These are phyloP conservation scores for Leptoteleia sp. DNA, from an alignment of 1,140 invertebrate species.

Conservation along the genomic window DNA sequence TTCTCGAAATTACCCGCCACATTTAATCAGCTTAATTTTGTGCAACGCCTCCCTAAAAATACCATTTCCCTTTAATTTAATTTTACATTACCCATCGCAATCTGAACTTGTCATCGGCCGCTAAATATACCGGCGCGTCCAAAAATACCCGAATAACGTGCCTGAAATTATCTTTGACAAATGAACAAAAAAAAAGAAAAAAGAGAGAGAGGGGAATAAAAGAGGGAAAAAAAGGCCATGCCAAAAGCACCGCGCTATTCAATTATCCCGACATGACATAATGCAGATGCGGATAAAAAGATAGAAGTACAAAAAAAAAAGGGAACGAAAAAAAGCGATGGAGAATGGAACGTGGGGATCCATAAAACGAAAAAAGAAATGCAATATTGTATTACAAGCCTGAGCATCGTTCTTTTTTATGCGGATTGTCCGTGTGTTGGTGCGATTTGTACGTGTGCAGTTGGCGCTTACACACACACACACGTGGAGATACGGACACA, in stretches of 20 bases:
- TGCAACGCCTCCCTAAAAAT: conserved; percentile 26
- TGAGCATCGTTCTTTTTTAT: conserved; percentile 11
- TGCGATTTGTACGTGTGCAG: conserved; percentile 23
- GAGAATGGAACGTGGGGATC: not conserved
- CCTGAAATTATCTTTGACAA: conserved; percentile 18
- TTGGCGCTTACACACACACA: not conserved
- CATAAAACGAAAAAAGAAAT: conserved; percentile 16
- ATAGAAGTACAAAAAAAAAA: not conserved
- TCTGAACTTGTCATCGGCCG: conserved; percentile 26
- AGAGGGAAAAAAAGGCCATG: conserved; percentile 12
- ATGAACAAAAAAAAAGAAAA: too few relatives aligned
- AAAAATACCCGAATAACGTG: conserved; percentile 17
- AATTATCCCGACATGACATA: conserved; percentile 18
- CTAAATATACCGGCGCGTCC: conserved; percentile 9
- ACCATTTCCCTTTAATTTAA: conserved; percentile 25
- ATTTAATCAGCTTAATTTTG: conserved; percentile 31
- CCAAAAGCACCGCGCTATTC: conserved; percentile 21
- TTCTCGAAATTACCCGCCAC: conserved; percentile 14
- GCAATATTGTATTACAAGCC: conserved; percentile 15
- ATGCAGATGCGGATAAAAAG: conserved; percentile 7
- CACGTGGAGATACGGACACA: conserved; percentile 51
- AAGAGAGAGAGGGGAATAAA: too few relatives aligned
- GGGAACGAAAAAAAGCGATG: not conserved
- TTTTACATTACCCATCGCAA: conserved; percentile 17
- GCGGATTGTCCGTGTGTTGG: not conserved